Base-by-base conservation (phyloP, 23 tunicate species). In the Corella eumyota region DNA sequence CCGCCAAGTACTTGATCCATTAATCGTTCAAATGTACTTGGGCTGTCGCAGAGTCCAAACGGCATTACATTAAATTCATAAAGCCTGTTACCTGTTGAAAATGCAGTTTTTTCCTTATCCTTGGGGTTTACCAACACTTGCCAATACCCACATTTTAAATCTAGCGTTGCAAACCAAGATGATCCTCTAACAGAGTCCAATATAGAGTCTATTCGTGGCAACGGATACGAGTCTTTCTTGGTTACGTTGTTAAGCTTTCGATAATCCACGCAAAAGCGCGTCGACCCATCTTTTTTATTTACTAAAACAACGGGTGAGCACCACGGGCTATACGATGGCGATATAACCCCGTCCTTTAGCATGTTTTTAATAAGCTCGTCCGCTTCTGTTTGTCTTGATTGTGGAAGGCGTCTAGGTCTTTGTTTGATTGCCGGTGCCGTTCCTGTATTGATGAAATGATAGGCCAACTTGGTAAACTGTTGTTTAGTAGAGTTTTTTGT, bases 241-340 rank as follows among this genome's bases (percentile, higher is more conserved):
- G 75, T 69, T 3, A 32, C 71, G 6, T 11, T 19, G 22, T 69
- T 69, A 15, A 69, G 70, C 6, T 26, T 26, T 22, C 75, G 48
- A 23, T 26, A 69, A 28, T 69, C 75, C 25, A 61, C 66, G 61
- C 36, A 30, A 7, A 69, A 32, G 5, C 70, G 70, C 11, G 29
- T 32, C 4, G n/a, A 3, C 6, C 75, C 75, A 31, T 30, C 63
- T 60, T 30, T 56, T 32, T 69, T 69, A 15, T 11, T 20, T 3
- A 69, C 75, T 3, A 69, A 7, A 6, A 61, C 45, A 31, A 56
- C 23, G 6, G 75, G 27, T 4, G 66, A 36, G 28, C 21, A 19
- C 70, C 70, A 69, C 7, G 75, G 75, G 6, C 66, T 22, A 29
- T 60, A 28, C 13, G 48, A 24, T 3, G 70, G 75, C 24, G 31